Conservation (phyloP, 2,797 vertebrate species). For the Lagorchestes hirsutus region DNA sequence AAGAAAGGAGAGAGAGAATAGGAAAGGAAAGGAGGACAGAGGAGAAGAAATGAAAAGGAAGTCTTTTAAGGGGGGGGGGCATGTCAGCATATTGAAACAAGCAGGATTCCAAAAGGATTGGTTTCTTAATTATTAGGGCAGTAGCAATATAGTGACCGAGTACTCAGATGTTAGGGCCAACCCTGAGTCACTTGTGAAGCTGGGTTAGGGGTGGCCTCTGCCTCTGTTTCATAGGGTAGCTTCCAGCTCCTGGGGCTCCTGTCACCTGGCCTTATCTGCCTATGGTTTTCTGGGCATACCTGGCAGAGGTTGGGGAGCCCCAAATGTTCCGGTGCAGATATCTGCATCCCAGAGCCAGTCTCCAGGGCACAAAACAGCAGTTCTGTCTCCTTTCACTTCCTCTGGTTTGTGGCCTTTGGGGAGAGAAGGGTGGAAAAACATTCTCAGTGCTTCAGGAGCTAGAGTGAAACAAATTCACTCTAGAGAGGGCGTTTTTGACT, state of each 20-base stretch:
- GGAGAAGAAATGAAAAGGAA: background rate
- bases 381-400: conserved; percentile 52
- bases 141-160: background rate
- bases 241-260: conserved; percentile 53
- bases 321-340: conserved; percentile 41
- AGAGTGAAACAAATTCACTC: conserved; percentile 52
- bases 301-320: background rate
- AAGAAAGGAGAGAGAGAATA: background rate
- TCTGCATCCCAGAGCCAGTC: conserved; percentile 16
- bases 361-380: conserved; percentile 45
- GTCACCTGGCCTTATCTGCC: background rate
- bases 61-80: background rate
- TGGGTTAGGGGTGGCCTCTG: conserved; percentile 8
- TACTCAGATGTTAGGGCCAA: background rate
- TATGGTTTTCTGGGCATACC: background rate
- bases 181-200: conserved; percentile 1
- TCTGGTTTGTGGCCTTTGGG: conserved; percentile 28
- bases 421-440: background rate
- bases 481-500: conserved; percentile 43
- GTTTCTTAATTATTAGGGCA: background rate
- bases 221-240: conserved; percentile 28
- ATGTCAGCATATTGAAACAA: background rate
- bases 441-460: conserved; percentile 55
- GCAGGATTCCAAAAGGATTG: background rate
- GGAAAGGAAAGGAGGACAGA: background rate